Base-by-base conservation (phyloP, 2,888 invertebrate species). In the Thera obeliscata region DNA sequence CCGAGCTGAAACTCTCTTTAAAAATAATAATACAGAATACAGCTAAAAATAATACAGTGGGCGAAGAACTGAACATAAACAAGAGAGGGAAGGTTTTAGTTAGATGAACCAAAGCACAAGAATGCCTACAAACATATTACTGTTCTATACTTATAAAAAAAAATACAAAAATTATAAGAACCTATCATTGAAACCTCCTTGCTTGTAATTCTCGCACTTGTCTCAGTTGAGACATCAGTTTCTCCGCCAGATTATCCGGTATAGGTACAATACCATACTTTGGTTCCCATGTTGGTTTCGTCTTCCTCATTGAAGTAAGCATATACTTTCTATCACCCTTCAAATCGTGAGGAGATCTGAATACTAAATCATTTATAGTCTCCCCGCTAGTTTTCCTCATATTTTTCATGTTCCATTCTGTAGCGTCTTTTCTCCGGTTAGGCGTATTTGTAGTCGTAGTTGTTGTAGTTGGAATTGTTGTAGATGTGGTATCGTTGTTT, bases 231-330 rank as follows among this genome's bases (percentile, higher is more conserved):
- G 81, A 72, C 77, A 88, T 80, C 11, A 89, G 75, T 60, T 82
- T 87, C 62, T 81, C 80, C 1, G 88, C 87, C 4, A 89, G 75
- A 38, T 80, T 78, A 52, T 88, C 82, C n/a, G 88, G 82, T 56
- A 90, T 85, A 0, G 88, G 88, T 3, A 89, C 81, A 46, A 90
- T 84, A n/a, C 87, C 87, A 67, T 83, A 88, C 62, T 84, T 87
- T 0, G 89, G 84, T 56, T 85, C 72, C 83, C 83, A 84, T 35
- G 83, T 78, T 0, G 85, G 81, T 65, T 84, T 84, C 0, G 81
- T 86, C 56, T 80, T 79, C 56, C 86, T 77, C 35, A 85, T 54
- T 9, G 84, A 72, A 5, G 84, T 81, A 64, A 84, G 48, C 57
- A 82, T 81, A 59, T 81, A 82, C 61, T 79, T 82, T n/a, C 66